Evolutionary conservation across 1,140 invertebrate genomes (phyloP), one percentile per base, ranked within the genome.

Genomic region (Pissodes strobi): DNA sequence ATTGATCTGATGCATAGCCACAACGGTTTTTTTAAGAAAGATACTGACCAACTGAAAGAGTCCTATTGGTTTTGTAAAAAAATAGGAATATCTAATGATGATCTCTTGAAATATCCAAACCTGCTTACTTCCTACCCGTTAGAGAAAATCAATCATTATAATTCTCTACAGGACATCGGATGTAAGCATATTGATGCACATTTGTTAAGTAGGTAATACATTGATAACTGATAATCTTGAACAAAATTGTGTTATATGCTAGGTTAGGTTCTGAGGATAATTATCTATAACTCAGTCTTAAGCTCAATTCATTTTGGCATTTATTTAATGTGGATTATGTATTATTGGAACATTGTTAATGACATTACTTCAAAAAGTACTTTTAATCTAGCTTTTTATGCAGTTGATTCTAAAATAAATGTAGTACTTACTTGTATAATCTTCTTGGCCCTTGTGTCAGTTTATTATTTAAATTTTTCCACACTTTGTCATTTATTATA

Each of bases 101-200:
- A 67, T 6, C 55, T 73, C 23, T 22, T 75, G 22, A 23, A 53
- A n/a, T 45, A 59, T 37, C 56, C 64, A 6, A 41, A 15, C 23
- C 22, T 75, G 23, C 37, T 73, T 5, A 65, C 46, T 12, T 19
- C 15, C 13, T 30, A 48, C 34, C 59, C 63, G 19, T 25, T 52
- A n/a, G 56, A 30, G 49, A 48, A 73, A 53, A 45, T 70, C 25
- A 63, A 71, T 46, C 65, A 71, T 25, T 69, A 68, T 60, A 43
- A 63, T n/a, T 30, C 64, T 3, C 55, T 75, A 34, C 39, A 55
- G 18, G 74, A 75, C 57, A 69, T 62, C 1, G 74, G 74, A 25
- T 75, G 73, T 43, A 22, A 46, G n/a, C 37, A 41, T 38, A 64
- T 75, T 17, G 49, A 38, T 51, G 52, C 71, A 5, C 6, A 56